Evolutionary conservation across 2,113 vertebrate species (phyloP).

Genomic region (Sylvicapra grimmia): DNA sequence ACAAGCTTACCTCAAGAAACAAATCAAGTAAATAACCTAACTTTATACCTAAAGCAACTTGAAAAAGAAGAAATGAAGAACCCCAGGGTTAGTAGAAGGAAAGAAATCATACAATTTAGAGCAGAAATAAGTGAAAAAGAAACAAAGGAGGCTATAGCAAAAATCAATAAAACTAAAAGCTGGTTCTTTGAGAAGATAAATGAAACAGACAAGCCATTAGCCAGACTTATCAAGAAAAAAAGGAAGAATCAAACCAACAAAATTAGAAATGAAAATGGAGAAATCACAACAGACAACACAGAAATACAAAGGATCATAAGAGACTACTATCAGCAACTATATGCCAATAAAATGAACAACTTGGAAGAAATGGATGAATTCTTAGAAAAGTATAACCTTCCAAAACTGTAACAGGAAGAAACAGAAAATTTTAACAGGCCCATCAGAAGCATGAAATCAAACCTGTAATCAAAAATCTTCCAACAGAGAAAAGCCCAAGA

Average conservation of each 20-base stretch:
- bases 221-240: background rate
- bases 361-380: background rate
- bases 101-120: background rate
- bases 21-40: background rate
- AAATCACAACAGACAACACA: background rate
- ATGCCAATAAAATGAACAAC: background rate
- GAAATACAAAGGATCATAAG: background rate
- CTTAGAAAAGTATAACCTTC: background rate
- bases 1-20: background rate
- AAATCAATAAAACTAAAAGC: background rate
- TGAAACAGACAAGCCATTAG: background rate
- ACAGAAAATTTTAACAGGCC: background rate
- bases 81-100: background rate
- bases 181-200: background rate
- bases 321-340: background rate
- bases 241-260: background rate
- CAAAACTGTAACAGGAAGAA: background rate
- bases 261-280: background rate
- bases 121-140: background rate
- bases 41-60: background rate
- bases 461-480: background rate
- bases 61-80: background rate
- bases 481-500: background rate
- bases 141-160: background rate
- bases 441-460: background rate